Evolutionary conservation across 2,888 invertebrate genomes (phyloP).

Genomic region (Cistogaster globosa): DNA sequence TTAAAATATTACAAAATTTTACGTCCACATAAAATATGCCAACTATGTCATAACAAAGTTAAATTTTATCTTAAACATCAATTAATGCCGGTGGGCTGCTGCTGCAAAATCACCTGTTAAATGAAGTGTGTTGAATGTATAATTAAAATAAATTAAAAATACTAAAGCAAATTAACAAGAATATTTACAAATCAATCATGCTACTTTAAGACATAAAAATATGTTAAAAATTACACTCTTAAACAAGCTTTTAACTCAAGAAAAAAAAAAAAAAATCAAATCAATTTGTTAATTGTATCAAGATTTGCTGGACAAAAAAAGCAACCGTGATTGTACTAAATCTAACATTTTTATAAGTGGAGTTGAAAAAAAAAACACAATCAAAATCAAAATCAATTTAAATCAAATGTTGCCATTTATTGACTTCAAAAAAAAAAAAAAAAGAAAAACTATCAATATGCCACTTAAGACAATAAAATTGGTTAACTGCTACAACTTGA

Average conservation of each 20-base stretch:
- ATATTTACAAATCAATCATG: constrained; percentile 35
- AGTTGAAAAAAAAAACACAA: constrained; percentile 23
- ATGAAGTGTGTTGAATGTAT: constrained; percentile 3
- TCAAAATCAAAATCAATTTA: constrained; percentile 56
- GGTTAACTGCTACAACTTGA: constrained; percentile 16
- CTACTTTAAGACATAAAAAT: constrained; percentile 9
- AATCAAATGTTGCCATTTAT: constrained; percentile 32
- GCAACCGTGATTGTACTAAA: constrained; percentile 9
- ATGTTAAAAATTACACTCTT: constrained; percentile 30
- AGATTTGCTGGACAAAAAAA: constrained; percentile 20
- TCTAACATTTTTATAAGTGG: constrained; percentile 32
- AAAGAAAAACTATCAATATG: neutral
- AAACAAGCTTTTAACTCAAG: constrained; percentile 10
- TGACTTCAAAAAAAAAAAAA: neutral
- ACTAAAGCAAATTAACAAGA: constrained; percentile 2
- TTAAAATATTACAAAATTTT: neutral
- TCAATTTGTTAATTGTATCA: constrained; percentile 49
- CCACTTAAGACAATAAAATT: constrained; percentile 35
- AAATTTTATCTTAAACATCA: neutral
- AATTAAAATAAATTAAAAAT: constrained; percentile 26
- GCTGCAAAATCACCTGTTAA: constrained; percentile 34
- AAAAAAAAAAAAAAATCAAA: constrained; percentile 32
- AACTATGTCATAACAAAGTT: constrained; percentile 20
- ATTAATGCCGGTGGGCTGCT: neutral
- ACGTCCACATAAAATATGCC: neutral